Evolutionary conservation across 2,113 vertebrate species (phyloP).

Genomic region (Oreochromis tanganicae): DNA sequence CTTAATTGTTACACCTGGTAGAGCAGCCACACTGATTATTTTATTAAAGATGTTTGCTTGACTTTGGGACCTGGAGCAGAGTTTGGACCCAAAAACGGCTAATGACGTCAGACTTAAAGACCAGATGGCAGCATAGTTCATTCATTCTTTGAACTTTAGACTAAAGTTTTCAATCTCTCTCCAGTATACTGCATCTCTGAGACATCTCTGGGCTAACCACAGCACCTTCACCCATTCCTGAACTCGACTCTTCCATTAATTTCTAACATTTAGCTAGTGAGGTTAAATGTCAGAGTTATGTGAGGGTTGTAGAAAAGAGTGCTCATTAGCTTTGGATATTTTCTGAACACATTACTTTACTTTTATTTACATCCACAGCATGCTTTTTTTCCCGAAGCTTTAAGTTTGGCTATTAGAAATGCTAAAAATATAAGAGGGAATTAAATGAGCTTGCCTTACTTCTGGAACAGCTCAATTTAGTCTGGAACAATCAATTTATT

Average conservation of each 20-base stretch:
- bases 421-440: background rate
- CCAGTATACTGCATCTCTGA: background rate
- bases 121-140: background rate
- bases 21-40: too few species aligned
- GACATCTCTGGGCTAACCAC: background rate
- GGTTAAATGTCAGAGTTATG: background rate
- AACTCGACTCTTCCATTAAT: background rate
- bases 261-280: background rate
- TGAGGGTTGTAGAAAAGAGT: background rate
- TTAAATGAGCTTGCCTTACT: background rate
- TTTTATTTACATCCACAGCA: background rate
- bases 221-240: background rate
- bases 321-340: background rate
- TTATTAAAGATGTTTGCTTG: too few species aligned
- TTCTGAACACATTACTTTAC: background rate
- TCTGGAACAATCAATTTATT: background rate
- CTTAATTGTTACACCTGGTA: too few species aligned
- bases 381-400: fast-evolving
- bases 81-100: too few species aligned
- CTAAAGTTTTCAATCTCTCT: background rate
- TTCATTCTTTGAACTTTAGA: background rate
- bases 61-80: too few species aligned
- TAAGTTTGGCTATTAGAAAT: background rate
- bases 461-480: background rate
- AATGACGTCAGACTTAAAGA: too few species aligned